A percentile compares a stretch with the other conserved stretches of the same genome.
Evolutionary conservation across 2,888 invertebrate genomes (phyloP).

Genomic region (Epinotia demarniana): DNA sequence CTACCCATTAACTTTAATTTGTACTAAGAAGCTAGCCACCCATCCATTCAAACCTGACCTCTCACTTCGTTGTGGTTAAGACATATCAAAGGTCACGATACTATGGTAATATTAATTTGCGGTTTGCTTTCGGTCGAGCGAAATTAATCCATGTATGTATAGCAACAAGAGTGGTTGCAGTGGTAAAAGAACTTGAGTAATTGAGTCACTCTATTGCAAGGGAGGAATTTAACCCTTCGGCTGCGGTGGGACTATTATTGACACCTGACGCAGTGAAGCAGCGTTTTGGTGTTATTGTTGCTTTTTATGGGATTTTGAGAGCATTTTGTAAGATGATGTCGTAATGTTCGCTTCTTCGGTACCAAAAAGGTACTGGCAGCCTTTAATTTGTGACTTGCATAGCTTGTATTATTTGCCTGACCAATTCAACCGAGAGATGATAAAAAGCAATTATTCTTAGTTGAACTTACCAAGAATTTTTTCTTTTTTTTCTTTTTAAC

Average conservation of each 20-base stretch:
- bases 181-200: slow-evolving; percentile 11
- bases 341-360: slow-evolving; percentile 7
- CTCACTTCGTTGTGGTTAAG: slow-evolving; percentile 7
- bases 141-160: background rate
- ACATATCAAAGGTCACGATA: slow-evolving; percentile 24
- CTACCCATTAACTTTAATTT: slow-evolving; percentile 64
- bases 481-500: no score
- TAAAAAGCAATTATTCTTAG: background rate
- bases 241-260: slow-evolving; percentile 57
- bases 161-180: background rate
- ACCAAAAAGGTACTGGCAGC: background rate
- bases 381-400: background rate
- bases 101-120: background rate
- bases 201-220: slow-evolving; percentile 46
- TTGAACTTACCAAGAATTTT: no score
- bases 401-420: background rate
- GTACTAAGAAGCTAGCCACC: slow-evolving; percentile 53
- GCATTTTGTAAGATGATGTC: slow-evolving; percentile 16
- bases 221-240: slow-evolving; percentile 56
- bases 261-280: slow-evolving; percentile 55
- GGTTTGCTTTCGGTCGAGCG: background rate
- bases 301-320: slow-evolving; percentile 42
- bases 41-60: slow-evolving; percentile 50
- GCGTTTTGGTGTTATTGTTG: slow-evolving; percentile 47
- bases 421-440: background rate